Base-by-base conservation (phyloP, 2,888 invertebrate genomes). In the Agelastica alni region DNA sequence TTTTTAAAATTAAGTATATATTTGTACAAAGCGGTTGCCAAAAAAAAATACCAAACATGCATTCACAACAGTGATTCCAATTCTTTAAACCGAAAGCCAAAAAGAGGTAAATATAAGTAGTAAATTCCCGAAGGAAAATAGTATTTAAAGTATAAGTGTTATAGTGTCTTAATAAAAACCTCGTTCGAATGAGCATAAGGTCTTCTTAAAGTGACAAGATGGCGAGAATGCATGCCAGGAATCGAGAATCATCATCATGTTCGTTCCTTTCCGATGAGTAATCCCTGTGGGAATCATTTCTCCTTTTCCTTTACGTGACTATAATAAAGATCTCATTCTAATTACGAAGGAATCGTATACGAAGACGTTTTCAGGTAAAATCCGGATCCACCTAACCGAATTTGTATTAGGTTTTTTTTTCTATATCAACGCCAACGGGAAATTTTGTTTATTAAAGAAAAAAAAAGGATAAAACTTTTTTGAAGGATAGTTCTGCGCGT, bases 301-400 rank as follows among this genome's bases (percentile, higher is more conserved):
- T 16, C 17, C 16, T 7, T 36, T 36, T 16, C 16, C 14, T 36
- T 36, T 17, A 36, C 36, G 36, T 36, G 36, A 36, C 36, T 16
- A 36, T 16, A 36, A 36, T 36, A 36, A 16, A 14, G 17, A 36
- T 17, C 4, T 17, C 36, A 9, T 17, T n/a, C 16, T 17, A 36
- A 36, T 36, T 36, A 17, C n/a, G 9, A 17, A 9, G 9, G 16
- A 36, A 36, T 17, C 16, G 9, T 16, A 17, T 4, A n/a, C n/a
- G n/a, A n/a, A 16, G n/a, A 36, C 17, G 36, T 14, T 17, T n/a
- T 36, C 36, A 36, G 18, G 36, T 36, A 17, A 16, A 36, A n/a
- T 36, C 36, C n/a, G 36, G 3, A 36, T 17, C 17, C n/a, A n/a
- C 36, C 17, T 17, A n/a, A 36, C 36, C 17, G 36, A 36, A 17